Evolutionary conservation across 2,113 vertebrate genomes (phyloP).

Genomic region (Petaurus breviceps): DNA sequence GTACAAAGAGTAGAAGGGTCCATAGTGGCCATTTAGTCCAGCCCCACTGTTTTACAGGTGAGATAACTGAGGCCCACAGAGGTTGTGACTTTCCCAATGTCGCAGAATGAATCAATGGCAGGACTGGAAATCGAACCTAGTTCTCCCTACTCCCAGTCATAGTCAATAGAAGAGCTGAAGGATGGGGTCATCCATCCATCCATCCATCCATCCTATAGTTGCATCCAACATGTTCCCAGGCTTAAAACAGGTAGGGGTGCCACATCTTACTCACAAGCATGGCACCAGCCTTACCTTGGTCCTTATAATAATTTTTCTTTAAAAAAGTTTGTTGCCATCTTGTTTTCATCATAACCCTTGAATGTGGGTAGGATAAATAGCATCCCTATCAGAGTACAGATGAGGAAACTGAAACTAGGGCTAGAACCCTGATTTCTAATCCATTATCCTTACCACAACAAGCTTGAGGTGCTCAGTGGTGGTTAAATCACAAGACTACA

Average conservation of each 20-base stretch:
- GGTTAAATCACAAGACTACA: fast-evolving
- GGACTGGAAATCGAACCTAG: neutral
- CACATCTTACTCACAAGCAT: neutral
- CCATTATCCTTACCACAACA: neutral
- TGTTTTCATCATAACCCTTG: neutral
- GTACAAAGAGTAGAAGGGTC: neutral
- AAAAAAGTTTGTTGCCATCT: neutral
- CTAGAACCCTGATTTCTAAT: neutral
- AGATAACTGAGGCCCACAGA: neutral
- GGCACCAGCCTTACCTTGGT: neutral
- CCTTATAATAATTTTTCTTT: neutral
- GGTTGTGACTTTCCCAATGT: neutral
- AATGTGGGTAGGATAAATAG: neutral
- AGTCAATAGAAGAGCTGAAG: neutral
- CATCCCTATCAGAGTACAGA: neutral
- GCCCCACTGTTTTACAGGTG: neutral
- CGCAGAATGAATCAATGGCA: neutral
- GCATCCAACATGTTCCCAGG: neutral
- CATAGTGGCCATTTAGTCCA: neutral
- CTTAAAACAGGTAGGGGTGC: neutral
- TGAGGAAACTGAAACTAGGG: neutral
- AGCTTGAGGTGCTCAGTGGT: neutral
- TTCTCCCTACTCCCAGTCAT: neutral
- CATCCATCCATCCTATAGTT: neutral
- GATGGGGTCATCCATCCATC: neutral